Evolutionary conservation across 1,140 invertebrate genomes (phyloP).

Genomic region (Arctopsyche grandis): DNA sequence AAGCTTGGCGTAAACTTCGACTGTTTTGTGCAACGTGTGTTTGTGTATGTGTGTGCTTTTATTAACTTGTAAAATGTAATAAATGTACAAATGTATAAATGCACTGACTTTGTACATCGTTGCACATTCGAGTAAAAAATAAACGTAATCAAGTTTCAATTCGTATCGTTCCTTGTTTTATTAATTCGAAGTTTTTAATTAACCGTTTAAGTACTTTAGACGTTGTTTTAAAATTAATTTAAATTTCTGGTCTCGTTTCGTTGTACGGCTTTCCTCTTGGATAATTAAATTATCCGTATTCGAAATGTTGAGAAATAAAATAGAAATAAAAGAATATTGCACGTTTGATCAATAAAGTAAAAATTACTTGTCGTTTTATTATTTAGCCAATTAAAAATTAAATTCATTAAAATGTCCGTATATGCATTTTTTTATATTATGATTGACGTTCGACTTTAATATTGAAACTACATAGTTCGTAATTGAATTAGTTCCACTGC

Average conservation of each 20-base stretch:
- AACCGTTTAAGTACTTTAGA: conserved; percentile 23
- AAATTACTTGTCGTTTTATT: too few species aligned
- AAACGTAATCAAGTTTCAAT: not conserved
- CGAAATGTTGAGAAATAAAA: not conserved
- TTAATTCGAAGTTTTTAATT: conserved; percentile 17
- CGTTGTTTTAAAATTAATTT: conserved; percentile 21
- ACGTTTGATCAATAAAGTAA: too few species aligned
- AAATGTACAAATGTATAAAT: not conserved
- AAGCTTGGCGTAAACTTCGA: too few species aligned
- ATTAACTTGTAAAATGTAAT: not conserved
- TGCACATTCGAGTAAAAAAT: not conserved
- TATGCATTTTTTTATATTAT: not conserved
- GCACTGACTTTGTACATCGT: not conserved
- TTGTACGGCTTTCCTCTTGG: not conserved
- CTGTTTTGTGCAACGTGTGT: not conserved
- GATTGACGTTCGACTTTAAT: not conserved
- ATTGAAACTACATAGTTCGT: not conserved
- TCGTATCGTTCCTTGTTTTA: not conserved
- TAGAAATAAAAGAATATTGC: too few species aligned
- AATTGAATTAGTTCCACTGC: not conserved
- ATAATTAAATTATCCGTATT: not conserved
- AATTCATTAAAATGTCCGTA: not conserved
- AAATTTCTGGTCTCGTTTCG: not conserved
- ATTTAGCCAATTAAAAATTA: not conserved
- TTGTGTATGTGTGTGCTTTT: not conserved